Conservation (phyloP, 2,113 vertebrate genomes). For the Mionectes macconnelli region DNA sequence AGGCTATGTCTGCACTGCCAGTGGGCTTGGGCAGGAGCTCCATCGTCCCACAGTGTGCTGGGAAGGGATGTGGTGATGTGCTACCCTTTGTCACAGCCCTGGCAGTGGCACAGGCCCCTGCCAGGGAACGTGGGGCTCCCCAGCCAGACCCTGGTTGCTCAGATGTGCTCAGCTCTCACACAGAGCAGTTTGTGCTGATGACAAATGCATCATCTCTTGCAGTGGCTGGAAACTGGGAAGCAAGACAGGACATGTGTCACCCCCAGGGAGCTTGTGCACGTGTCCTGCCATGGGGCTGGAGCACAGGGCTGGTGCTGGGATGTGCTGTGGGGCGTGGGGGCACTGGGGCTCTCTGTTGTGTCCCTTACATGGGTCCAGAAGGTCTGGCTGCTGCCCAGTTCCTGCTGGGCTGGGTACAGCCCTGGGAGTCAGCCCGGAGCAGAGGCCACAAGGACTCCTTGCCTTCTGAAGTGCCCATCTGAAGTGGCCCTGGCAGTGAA, state of each 20-base stretch:
- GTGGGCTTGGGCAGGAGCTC: background rate
- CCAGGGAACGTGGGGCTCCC: background rate
- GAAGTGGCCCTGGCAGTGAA: too few relatives aligned
- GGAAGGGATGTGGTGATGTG: background rate
- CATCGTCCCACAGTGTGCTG: accelerated
- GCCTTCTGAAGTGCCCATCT: background rate
- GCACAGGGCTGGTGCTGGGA: background rate
- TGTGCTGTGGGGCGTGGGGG: accelerated
- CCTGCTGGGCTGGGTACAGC: background rate
- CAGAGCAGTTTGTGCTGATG: background rate
- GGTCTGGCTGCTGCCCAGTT: background rate
- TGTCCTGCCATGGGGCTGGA: accelerated
- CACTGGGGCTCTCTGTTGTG: accelerated
- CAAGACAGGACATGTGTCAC: background rate
- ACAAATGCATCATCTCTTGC: background rate
- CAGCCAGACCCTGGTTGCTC: background rate
- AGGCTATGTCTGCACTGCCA: background rate
- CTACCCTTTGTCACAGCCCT: background rate
- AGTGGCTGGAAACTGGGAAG: background rate
- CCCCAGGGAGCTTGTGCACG: accelerated
- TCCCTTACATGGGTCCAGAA: accelerated
- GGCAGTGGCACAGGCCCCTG: background rate
- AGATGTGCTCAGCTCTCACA: background rate
- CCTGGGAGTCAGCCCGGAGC: background rate
- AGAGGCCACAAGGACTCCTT: background rate